These are phyloP conservation scores for Habrosyne pyritoides DNA, from an alignment of 2,888 invertebrate species.

Conservation along the genomic window DNA sequence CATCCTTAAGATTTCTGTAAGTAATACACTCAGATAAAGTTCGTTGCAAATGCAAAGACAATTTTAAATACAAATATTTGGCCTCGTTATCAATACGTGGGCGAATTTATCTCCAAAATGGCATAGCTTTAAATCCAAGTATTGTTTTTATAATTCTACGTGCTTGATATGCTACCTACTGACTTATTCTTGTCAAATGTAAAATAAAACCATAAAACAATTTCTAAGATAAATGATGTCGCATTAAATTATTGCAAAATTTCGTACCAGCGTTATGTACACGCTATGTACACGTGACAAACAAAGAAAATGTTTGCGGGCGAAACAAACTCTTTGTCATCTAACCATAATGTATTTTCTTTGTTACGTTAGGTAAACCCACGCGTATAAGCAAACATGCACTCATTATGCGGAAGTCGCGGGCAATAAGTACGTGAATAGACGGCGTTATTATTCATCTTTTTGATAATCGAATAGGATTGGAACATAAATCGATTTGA, in stretches of 20 bases:
- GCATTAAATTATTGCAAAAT: background rate
- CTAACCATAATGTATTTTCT: conserved; percentile 10
- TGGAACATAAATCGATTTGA: background rate
- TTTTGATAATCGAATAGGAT: conserved; percentile 19
- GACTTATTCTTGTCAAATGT: too few relatives aligned
- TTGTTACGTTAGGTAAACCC: conserved; percentile 16
- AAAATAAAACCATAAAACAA: background rate
- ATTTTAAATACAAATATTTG: too few relatives aligned
- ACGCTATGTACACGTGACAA: background rate
- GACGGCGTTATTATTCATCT: conserved; percentile 21
- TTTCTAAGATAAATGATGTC: background rate
- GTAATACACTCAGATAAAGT: too few relatives aligned
- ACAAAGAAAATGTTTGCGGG: conserved; percentile 6
- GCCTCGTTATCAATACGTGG: too few relatives aligned
- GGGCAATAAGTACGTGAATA: conserved; percentile 30
- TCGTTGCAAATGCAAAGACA: too few relatives aligned
- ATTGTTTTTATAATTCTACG: too few relatives aligned
- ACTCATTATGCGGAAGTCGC: conserved; percentile 25
- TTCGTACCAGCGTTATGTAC: background rate
- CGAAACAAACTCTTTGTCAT: conserved; percentile 4
- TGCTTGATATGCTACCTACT: too few relatives aligned
- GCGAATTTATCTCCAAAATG: too few relatives aligned
- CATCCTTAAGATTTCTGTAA: too few relatives aligned
- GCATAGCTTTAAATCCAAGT: too few relatives aligned
- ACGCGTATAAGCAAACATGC: background rate